Evolutionary conservation across 1,140 invertebrate genomes (phyloP).

Genomic region (Chionoecetes opilio): DNA sequence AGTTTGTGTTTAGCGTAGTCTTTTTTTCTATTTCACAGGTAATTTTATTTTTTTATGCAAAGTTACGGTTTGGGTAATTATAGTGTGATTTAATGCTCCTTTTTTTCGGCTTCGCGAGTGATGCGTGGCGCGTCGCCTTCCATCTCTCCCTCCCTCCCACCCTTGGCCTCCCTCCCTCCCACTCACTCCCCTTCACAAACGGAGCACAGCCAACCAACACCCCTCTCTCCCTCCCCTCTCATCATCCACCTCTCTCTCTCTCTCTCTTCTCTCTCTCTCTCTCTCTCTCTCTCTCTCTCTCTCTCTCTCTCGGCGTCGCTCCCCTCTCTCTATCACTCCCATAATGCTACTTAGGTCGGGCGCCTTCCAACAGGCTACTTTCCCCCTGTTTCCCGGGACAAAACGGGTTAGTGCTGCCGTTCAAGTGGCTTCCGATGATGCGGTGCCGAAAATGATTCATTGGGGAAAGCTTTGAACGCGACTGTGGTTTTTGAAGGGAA

Average conservation of each 20-base stretch:
- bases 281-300: background rate
- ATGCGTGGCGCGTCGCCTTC: background rate
- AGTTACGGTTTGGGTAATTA: no score
- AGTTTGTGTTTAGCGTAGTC: background rate
- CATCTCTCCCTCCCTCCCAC: background rate
- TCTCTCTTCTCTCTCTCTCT: background rate
- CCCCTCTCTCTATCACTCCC: background rate
- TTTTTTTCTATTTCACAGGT: no score
- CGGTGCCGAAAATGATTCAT: no score
- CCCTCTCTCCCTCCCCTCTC: background rate
- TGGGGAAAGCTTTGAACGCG: no score
- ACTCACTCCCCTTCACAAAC: background rate
- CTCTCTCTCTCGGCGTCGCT: background rate
- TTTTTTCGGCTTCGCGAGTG: slow-evolving; percentile 11
- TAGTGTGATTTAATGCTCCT: background rate
- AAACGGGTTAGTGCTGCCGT: background rate
- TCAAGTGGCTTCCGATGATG: no score
- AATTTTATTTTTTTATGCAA: no score
- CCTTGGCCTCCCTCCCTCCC: background rate
- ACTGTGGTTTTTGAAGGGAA: background rate
- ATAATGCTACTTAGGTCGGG: background rate
- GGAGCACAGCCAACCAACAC: background rate
- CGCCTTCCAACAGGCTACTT: background rate
- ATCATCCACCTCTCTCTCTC: background rate
- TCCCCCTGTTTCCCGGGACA: background rate